phyloP scores from a whole-genome alignment of 2,888 invertebrate species.

The Antheraea yamamai region DNA sequence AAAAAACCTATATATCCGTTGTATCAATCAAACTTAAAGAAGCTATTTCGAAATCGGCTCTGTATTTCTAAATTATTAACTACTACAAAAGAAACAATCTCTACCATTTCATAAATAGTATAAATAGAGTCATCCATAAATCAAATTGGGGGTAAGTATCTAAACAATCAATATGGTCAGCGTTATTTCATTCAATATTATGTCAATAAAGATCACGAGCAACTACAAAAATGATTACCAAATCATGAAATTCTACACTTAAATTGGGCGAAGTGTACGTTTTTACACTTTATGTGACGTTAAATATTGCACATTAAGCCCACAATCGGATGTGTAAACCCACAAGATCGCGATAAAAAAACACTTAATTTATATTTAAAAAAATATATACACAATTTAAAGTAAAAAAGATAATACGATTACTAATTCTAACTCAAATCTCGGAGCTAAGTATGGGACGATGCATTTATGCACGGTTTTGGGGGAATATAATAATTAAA shows the following conservation, averaged over 20 bases:
- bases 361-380: neutral
- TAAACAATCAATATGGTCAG: neutral
- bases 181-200: neutral
- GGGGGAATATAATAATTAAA: neutral
- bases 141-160: neutral
- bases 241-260: too few species aligned
- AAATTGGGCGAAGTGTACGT: neutral
- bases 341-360: neutral
- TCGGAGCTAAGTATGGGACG: neutral
- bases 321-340: neutral
- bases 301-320: neutral
- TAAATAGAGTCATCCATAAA: neutral
- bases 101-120: too few species aligned
- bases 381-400: neutral
- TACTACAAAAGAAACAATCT: too few species aligned
- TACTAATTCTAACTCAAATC: too few species aligned
- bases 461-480: neutral
- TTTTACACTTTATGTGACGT: neutral
- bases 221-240: neutral
- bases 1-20: too few species aligned
- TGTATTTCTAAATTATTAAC: too few species aligned
- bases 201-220: neutral
- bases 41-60: too few species aligned
- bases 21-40: too few species aligned
- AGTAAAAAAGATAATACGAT: too few species aligned